These are phyloP conservation scores for Gallinago nigripennis DNA, from an alignment of 2,797 vertebrate genomes.

Conservation along the genomic window DNA sequence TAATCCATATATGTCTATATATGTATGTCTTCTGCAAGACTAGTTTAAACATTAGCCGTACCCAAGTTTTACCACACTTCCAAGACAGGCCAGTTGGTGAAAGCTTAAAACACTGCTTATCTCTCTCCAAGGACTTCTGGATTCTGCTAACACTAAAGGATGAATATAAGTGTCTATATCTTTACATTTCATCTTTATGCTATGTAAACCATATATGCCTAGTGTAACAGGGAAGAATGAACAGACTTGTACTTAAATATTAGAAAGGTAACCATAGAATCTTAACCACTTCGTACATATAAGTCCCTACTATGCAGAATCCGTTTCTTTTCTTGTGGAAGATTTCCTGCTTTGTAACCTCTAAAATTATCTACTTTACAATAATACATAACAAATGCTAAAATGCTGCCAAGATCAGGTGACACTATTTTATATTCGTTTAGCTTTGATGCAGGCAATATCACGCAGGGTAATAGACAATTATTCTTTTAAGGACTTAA, in stretches of 20 bases:
- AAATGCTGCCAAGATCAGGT: not conserved
- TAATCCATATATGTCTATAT: not conserved
- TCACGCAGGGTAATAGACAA: not conserved
- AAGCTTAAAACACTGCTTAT: not conserved
- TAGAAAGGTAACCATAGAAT: not conserved
- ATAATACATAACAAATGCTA: not conserved
- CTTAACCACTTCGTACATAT: not conserved
- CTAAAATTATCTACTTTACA: not conserved
- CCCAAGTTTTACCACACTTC: not conserved
- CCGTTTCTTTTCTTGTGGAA: not conserved
- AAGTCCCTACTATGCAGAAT: not conserved
- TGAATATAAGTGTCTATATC: not conserved
- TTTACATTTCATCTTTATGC: not conserved
- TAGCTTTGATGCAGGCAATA: not conserved
- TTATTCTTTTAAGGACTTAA: not conserved
- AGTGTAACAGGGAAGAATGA: not conserved
- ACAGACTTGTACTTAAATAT: not conserved
- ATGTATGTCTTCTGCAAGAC: not conserved
- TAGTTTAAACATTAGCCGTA: not conserved
- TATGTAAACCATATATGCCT: not conserved
- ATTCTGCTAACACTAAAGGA: not conserved
- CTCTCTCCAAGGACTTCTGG: not conserved
- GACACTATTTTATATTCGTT: not conserved
- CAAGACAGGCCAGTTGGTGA: not conserved
- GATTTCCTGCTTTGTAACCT: not conserved